These are phyloP conservation scores for Pseudomyrmex concolor DNA, from an alignment of 1,140 invertebrate genomes.

Conservation along the genomic window DNA sequence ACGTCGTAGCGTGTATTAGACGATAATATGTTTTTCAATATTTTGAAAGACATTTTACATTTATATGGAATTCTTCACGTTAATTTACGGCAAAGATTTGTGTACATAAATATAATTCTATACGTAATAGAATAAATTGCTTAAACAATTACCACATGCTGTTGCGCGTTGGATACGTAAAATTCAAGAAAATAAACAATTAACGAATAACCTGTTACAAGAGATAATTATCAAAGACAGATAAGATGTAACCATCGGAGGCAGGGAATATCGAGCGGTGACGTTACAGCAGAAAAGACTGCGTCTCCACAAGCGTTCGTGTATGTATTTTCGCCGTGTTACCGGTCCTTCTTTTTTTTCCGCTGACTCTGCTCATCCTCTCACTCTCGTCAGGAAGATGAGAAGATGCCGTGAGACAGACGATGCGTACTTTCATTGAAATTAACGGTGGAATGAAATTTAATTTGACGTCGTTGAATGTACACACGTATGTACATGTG, in stretches of 20 bases:
- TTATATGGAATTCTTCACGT: background rate
- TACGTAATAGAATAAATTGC: no score
- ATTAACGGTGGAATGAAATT: slow-evolving; percentile 59
- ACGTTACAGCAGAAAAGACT: slow-evolving; percentile 34
- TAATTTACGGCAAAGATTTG: background rate
- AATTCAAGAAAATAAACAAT: background rate
- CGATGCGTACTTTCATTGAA: slow-evolving; percentile 64
- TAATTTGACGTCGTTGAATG: slow-evolving; percentile 33
- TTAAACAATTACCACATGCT: no score
- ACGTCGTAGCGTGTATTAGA: background rate
- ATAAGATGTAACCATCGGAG: slow-evolving; percentile 15
- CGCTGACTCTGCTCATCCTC: slow-evolving; percentile 71
- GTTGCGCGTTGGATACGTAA: no score
- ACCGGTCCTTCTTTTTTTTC: slow-evolving; percentile 31
- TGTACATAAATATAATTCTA: no score
- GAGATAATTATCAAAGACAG: slow-evolving; percentile 22
- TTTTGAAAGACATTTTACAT: background rate
- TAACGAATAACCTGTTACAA: slow-evolving; percentile 24
- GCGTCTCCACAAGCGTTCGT: background rate
- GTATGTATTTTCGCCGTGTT: slow-evolving; percentile 42
- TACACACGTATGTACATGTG: no score
- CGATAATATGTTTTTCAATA: background rate
- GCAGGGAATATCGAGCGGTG: slow-evolving; percentile 1
- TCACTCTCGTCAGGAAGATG: slow-evolving; percentile 65
- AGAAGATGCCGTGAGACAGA: slow-evolving; percentile 38